Base-by-base conservation (phyloP, 1,140 invertebrate genomes). In the Littorina saxatilis region DNA sequence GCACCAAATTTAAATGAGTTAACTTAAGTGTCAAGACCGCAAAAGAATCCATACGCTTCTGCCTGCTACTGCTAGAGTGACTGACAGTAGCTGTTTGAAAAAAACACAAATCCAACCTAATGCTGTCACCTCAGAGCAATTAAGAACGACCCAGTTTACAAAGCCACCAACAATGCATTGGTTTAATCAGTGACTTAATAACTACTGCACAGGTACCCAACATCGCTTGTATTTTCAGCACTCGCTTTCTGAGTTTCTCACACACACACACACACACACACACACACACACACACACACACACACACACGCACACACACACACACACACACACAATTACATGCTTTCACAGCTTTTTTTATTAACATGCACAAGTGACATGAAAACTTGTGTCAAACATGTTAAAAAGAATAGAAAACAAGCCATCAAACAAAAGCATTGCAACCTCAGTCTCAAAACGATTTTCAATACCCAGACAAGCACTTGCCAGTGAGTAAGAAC, bases 231-330 rank as follows among this genome's bases (percentile, higher is more conserved):
- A 63, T 29, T 13, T 13, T 29, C 11, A 63, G 7, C n/a, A 63
- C n/a, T 63, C 7, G 20, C 20, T n/a, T n/a, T n/a, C n/a, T n/a
- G n/a, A n/a, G n/a, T n/a, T n/a, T n/a, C n/a, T n/a, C n/a, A n/a
- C n/a, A 40, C 35, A 15, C 23, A 72, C 68, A 23, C n/a, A 20
- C 20, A 39, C 40, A 15, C 9, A 27, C 35, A 37, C 35, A n/a
- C 68, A 32, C 35, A 23, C 68, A 72, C 37, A 72, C 35, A 72
- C 68, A 40, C 68, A 39, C 68, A 72, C 39, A 72, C 20, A n/a
- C 37, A 72, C 17, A 72, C 68, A 72, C 17, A 40, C 7, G n/a
- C 68, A 72, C 68, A 40, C 68, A 72, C 35, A 5, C 9, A n/a
- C n/a, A n/a, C n/a, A n/a, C n/a, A n/a, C n/a, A n/a, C n/a, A n/a